Conservation (phyloP, 30 jellyfish, hydroid and myxozoan species). For the Aurelia aurita complex sp. Pacific region DNA sequence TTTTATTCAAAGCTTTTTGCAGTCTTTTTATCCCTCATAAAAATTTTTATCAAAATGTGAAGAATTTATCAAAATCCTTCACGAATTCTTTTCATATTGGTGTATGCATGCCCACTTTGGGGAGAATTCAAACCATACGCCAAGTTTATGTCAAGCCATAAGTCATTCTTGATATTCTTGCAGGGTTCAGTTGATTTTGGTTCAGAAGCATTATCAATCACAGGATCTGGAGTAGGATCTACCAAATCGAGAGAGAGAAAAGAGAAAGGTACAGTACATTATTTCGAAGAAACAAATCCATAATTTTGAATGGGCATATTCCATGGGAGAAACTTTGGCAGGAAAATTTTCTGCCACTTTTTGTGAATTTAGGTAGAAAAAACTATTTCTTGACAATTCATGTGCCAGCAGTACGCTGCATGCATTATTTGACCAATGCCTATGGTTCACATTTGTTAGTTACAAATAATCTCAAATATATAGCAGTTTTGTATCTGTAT, state of each 20-base stretch:
- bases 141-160: no score
- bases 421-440: no score
- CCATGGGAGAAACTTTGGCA: neutral
- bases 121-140: no score
- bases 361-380: neutral
- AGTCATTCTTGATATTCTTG: neutral
- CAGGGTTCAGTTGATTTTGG: slow-evolving; percentile 51
- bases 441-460: no score
- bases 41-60: no score
- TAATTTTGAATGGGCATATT: neutral
- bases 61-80: no score
- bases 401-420: neutral
- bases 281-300: neutral
- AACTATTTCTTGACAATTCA: neutral
- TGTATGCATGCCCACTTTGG: no score
- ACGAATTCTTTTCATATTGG: no score
- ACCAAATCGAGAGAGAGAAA: slow-evolving; percentile 9
- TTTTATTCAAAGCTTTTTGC: no score
- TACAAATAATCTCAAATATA: no score
- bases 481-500: no score
- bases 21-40: no score
- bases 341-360: neutral
- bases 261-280: slow-evolving; percentile 8
- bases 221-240: slow-evolving; percentile 68
- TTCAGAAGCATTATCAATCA: slow-evolving; percentile 49